A percentile compares a stretch with the other conserved stretches of the same genome.
Conservation (phyloP, 2,888 invertebrate species). For the Gryllus longicercus region DNA sequence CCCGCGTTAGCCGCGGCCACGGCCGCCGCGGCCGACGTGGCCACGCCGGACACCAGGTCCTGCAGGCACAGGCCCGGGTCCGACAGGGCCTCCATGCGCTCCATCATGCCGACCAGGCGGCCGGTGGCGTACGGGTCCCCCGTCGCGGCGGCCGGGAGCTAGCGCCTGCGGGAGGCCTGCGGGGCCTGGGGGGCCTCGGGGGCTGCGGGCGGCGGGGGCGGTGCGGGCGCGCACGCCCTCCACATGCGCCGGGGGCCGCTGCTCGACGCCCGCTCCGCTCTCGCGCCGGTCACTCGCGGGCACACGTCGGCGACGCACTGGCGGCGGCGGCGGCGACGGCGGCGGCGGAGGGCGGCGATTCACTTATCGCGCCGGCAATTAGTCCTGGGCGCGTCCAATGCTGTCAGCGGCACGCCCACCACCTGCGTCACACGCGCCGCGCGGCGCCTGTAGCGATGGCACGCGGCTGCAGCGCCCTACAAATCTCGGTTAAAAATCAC, state of each 20-base stretch:
- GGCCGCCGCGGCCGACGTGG: constrained; percentile 34
- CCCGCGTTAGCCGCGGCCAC: constrained; percentile 41
- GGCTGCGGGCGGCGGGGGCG: constrained; percentile 40
- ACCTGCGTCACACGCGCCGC: neutral
- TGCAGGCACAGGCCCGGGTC: constrained; percentile 71
- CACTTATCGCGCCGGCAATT: too few species aligned
- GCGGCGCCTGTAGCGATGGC: neutral
- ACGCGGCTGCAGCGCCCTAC: neutral
- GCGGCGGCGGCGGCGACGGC: neutral
- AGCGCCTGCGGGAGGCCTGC: constrained; percentile 23
- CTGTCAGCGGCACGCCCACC: neutral
- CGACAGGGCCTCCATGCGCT: constrained; percentile 65
- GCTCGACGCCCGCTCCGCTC: constrained; percentile 37
- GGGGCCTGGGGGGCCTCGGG: constrained; percentile 30
- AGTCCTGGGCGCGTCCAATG: neutral
- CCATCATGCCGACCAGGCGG: constrained; percentile 48
- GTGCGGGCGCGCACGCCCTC: constrained; percentile 48
- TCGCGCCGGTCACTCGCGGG: neutral
- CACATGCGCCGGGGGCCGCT: constrained; percentile 30
- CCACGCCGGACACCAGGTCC: constrained; percentile 61
- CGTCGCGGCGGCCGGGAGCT: constrained; percentile 29
- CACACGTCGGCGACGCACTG: neutral
- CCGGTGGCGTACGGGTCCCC: constrained; percentile 28
- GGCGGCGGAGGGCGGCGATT: neutral
- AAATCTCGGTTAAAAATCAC: constrained; percentile 21